These are phyloP conservation scores for Phengaris alcon DNA, from an alignment of 2,888 invertebrate genomes.

Conservation along the genomic window DNA sequence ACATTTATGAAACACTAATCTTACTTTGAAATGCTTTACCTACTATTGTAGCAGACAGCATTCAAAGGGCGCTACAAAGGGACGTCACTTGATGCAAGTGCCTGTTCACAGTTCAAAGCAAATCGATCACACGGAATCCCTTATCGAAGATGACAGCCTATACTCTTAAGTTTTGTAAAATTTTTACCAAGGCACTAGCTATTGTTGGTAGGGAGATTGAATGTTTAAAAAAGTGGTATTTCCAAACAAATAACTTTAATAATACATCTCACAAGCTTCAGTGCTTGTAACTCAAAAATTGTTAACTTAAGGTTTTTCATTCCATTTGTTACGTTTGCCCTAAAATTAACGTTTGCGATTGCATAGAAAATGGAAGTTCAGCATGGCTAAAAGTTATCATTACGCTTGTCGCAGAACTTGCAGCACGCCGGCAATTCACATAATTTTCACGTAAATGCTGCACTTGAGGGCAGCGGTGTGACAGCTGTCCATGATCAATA, in stretches of 20 bases:
- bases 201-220: no score
- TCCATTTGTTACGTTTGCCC: neutral
- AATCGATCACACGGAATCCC: neutral
- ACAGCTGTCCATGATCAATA: constrained; percentile 10
- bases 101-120: constrained; percentile 6
- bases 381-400: neutral
- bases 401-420: neutral
- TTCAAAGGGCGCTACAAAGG: constrained; percentile 1
- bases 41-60: neutral
- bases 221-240: neutral
- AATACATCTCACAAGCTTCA: neutral
- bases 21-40: neutral
- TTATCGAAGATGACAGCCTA: neutral
- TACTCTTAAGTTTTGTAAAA: no score
- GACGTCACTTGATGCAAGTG: constrained; percentile 4
- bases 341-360: neutral
- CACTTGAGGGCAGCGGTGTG: neutral
- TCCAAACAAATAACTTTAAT: neutral
- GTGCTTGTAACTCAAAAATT: neutral
- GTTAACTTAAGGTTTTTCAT: neutral
- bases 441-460: neutral
- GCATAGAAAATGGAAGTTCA: neutral
- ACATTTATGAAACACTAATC: neutral
- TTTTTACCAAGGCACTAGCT: no score
- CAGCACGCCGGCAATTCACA: neutral